Evolutionary conservation across 2,113 vertebrate genomes (phyloP).

Genomic region (Periophthalmus modestus): DNA sequence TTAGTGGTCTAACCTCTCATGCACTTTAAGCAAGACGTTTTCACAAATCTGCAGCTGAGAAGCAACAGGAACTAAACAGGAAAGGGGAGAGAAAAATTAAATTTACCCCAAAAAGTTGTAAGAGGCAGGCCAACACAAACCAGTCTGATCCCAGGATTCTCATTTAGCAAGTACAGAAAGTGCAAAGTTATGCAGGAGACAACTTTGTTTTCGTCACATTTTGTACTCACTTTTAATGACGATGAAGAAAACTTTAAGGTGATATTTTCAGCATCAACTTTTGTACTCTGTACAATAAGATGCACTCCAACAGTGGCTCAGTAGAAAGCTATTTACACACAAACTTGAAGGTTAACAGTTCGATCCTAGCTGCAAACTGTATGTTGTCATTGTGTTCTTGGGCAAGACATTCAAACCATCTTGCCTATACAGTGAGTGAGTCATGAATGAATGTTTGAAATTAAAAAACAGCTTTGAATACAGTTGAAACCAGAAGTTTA

Average conservation of each 20-base stretch:
- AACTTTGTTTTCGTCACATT: neutral
- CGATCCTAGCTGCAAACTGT: too few species aligned
- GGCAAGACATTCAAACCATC: neutral
- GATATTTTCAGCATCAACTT: neutral
- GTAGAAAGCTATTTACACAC: neutral
- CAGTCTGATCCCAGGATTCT: neutral
- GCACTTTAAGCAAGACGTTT: slow-evolving; percentile 16
- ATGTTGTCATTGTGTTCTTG: too few species aligned
- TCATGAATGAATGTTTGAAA: too few species aligned
- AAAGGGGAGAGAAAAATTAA: neutral
- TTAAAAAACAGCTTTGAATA: too few species aligned
- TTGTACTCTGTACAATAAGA: neutral
- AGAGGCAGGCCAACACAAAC: neutral
- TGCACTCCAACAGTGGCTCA: too few species aligned
- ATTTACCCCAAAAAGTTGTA: neutral
- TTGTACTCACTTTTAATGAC: neutral
- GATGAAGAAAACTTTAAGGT: neutral
- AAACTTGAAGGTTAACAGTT: too few species aligned
- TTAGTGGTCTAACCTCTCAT: too few species aligned
- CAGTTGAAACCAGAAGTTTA: too few species aligned
- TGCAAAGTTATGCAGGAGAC: slow-evolving; percentile 1
- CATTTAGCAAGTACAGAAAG: neutral
- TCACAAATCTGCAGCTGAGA: slow-evolving; percentile 35
- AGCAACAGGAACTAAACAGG: too few species aligned
- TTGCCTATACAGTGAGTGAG: too few species aligned